Base-by-base conservation (phyloP, 1,140 invertebrate species). In the Zaprionus vittiger region DNA sequence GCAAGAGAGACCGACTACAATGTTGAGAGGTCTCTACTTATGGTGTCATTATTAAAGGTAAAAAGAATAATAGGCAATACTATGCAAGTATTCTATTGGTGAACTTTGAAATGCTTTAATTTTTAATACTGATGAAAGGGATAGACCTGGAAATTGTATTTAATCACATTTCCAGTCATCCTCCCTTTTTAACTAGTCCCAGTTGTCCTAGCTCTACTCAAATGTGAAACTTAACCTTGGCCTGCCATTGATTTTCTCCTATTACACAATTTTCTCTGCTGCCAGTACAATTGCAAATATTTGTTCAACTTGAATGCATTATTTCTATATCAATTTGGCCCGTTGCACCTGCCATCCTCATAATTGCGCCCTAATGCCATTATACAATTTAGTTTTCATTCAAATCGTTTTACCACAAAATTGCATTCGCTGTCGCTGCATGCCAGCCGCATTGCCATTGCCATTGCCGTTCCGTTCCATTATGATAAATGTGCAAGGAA, bases 401-500 rank as follows among this genome's bases (percentile, higher is more conserved):
- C 34, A 81, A 83, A 85, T 83, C 78, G 71, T 85, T 84, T 79
- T 66, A 76, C 83, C 83, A 77, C 73, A 82, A 85, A 85, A 85
- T 82, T 76, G 83, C 82, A 82, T 79, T 85, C 56, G 52, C 83
- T 70, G 74, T 76, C 74, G 79, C 72, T 81, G 80, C 74, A 64
- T 73, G 62, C 38, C 26, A 15, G 28, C 37, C 5, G 22, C 6
- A 37, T 12, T 44, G 14, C 38, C 59, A 31, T 12, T 31, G 12
- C 22, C 49, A 62, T 44, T 70, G 49, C 28, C 54, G 37, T 41
- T 49, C 55, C 37, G 44, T 54, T 54, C 79, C 76, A 80, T 83
- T 83, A 86, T 89, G 85, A 89, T 89, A 89, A 90, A 89, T 89
- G 84, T 70, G 75, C 74, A 56, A 60, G 37, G 66, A 78, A 76